These are phyloP conservation scores for Hemibagrus guttatus DNA, from an alignment of 2,797 vertebrate species.

Conservation along the genomic window DNA sequence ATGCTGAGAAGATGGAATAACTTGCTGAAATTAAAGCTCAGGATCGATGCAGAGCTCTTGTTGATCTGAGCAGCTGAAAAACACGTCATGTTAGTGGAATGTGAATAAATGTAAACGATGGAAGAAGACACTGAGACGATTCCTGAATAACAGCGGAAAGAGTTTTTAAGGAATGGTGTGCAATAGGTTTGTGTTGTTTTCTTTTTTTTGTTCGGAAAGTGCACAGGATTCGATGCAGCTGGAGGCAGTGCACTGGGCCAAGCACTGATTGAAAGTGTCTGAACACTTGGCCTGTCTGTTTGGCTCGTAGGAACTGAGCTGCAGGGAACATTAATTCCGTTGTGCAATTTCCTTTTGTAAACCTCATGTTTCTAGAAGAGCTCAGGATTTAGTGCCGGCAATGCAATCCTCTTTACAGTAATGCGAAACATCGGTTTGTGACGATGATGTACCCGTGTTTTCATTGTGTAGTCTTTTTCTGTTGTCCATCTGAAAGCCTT, in stretches of 20 bases:
- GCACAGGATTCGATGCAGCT: constrained; percentile 16
- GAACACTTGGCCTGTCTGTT: neutral
- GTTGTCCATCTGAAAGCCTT: neutral
- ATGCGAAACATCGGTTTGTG: neutral
- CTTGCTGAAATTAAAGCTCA: neutral
- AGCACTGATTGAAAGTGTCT: neutral
- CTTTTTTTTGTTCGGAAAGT: neutral
- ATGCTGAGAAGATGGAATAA: neutral
- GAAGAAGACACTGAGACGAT: neutral
- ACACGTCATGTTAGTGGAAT: neutral
- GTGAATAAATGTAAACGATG: neutral
- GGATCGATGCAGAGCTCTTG: neutral
- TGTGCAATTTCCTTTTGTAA: constrained; percentile 2
- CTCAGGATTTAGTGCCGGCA: neutral
- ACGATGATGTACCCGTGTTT: neutral
- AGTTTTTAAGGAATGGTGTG: neutral
- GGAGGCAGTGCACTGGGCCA: constrained; percentile 2
- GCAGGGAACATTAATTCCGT: neutral
- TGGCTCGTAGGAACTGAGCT: neutral
- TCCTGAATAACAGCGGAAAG: neutral
- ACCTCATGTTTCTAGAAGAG: constrained; percentile 9
- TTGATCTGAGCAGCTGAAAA: neutral
- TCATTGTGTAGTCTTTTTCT: neutral
- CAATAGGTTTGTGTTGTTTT: neutral
- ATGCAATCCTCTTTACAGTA: neutral